These are phyloP conservation scores for Apotomis turbidana DNA, from an alignment of 2,888 invertebrate genomes.

Conservation along the genomic window DNA sequence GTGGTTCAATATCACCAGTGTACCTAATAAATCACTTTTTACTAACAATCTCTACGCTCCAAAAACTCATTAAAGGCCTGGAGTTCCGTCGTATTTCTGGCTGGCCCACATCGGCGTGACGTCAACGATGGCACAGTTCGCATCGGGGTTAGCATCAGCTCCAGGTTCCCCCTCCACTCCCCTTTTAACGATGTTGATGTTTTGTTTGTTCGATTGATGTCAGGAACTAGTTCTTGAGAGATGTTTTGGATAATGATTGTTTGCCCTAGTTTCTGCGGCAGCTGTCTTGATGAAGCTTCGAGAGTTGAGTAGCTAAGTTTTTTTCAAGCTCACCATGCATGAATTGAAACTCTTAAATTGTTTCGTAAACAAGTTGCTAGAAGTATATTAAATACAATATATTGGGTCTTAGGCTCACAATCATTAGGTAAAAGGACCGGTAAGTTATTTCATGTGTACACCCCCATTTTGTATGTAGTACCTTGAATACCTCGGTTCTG, in stretches of 20 bases:
- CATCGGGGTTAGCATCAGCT: constrained; percentile 49
- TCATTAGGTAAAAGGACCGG: too few relatives aligned
- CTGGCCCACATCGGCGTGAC: constrained; percentile 73
- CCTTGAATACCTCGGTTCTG: too few relatives aligned
- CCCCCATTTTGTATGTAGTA: too few relatives aligned
- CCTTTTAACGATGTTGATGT: constrained; percentile 30
- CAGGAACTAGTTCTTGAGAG: constrained; percentile 23
- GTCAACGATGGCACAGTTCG: constrained; percentile 68
- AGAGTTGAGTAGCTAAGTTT: too few relatives aligned
- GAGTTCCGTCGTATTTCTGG: constrained; percentile 62
- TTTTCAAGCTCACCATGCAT: too few relatives aligned
- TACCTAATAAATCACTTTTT: background rate
- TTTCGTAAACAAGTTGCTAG: too few relatives aligned
- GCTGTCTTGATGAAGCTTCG: background rate
- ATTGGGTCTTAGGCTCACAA: too few relatives aligned
- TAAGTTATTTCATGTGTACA: too few relatives aligned
- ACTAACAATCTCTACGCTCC: constrained; percentile 17
- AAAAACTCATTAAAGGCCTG: constrained; percentile 40
- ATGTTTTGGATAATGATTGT: constrained; percentile 31
- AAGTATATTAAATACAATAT: too few relatives aligned
- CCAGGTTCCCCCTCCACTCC: constrained; percentile 32
- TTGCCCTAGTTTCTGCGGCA: background rate
- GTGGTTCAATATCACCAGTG: background rate
- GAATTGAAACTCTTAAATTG: too few relatives aligned
- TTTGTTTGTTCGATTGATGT: constrained; percentile 33